Evolutionary conservation across 2,113 vertebrate species (phyloP).

Genomic region (Zapus hudsonius): DNA sequence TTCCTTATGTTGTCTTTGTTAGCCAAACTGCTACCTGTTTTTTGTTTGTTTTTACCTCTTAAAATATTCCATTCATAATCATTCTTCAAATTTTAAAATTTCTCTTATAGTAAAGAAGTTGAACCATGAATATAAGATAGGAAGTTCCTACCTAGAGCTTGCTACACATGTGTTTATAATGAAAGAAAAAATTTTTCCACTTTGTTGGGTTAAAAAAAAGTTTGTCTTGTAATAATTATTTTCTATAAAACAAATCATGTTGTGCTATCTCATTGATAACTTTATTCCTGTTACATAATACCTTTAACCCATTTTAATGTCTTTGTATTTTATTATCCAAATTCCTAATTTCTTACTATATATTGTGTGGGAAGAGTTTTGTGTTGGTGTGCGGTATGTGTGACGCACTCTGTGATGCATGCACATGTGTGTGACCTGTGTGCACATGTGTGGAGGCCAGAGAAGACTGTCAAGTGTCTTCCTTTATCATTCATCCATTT

Average conservation of each 20-base stretch:
- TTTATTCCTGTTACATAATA: background rate
- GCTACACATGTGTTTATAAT: background rate
- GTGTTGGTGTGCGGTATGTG: no score
- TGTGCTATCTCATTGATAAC: background rate
- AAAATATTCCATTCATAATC: background rate
- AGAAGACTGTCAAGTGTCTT: no score
- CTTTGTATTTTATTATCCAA: constrained; percentile 2
- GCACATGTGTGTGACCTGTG: no score
- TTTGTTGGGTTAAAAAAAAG: background rate
- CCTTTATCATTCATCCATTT: no score
- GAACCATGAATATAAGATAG: background rate
- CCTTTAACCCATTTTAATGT: background rate
- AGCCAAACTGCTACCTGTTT: background rate
- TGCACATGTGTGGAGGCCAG: no score
- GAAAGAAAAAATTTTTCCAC: background rate
- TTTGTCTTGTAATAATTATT: constrained; percentile 15
- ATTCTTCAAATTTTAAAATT: background rate
- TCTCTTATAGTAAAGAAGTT: background rate
- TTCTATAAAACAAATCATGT: background rate
- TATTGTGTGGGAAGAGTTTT: background rate
- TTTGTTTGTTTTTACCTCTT: background rate
- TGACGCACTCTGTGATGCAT: no score
- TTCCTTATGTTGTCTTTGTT: constrained; percentile 30
- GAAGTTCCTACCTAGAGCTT: background rate
- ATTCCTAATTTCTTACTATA: background rate